Base-by-base conservation (phyloP, 2,113 vertebrate genomes). In the Nematolebias whitei region DNA sequence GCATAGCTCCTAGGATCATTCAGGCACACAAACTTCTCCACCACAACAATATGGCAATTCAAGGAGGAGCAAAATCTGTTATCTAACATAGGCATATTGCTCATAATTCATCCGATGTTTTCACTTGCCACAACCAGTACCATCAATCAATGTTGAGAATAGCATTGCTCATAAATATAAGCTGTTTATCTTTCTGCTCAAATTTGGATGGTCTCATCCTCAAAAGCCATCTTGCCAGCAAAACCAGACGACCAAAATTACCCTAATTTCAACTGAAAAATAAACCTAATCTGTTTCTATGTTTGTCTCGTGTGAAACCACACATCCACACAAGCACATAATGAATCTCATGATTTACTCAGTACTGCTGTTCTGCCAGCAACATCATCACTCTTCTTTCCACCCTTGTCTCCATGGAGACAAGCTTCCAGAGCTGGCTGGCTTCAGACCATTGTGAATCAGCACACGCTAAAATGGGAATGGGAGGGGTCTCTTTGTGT, bases 371-470 rank as follows among this genome's bases (percentile, higher is more conserved):
- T 74, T 89, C 86, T 80, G 77, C 78, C 85, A 85, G 83, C 83
- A 78, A 87, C 88, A 89, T 88, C 90, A 87, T 89, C 86, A 80
- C 82, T 85, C 82, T 84, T 72, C 47, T 88, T 88, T 79, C 88
- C 85, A 87, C 82, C 90, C 86, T 83, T 75, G 87, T 91, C 88
- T 91, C 90, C 90, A 91, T 91, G 90, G 90, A 90, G 88, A 91
- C 90, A 71, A 63, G 84, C 84, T 85, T 84, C 82, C 84, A 88
- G 85, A 68, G 87, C 85, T 38, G 84, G 76, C 86, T 82, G 86
- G 58, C 74, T 88, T 55, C 79, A 83, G 82, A 85, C 82, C 66
- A 84, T 90, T 89, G 87, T 90, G 87, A 90, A 91, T 91, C 88
- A 89, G 87, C 88, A 88, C 78, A 72, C 77, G 84, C 84, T 71